Evolutionary conservation across 1,140 invertebrate species (phyloP), one percentile per base, ranked within the genome.

Genomic region (Drosophila melanica): DNA sequence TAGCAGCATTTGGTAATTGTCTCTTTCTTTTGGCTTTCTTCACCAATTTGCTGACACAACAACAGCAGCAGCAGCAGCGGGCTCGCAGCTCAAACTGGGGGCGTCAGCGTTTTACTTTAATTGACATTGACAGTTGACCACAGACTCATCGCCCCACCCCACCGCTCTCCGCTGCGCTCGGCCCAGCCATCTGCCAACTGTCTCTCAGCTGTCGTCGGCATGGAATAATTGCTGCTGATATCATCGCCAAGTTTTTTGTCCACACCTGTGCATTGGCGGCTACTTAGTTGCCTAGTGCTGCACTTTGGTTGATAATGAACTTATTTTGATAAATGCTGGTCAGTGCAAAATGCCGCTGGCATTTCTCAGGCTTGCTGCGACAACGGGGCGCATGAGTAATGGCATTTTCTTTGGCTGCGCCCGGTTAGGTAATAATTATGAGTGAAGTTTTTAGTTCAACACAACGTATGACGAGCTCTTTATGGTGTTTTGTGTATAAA

Each of bases 21-120:
- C 50, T 67, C 54, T 66, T 67, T 58, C 62, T 42, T 37, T 53
- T 60, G 33, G 72, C 79, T 87, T 86, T 86, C 78, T 87, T 87
- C 35, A 67, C 58, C 58, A 66, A 86, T 81, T 75, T 70, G 81
- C 81, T 87, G 81, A 85, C 78, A 87, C 81, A 87, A 85, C 77
- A 33, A 27, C 45, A 37, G 42, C 41, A n/a, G 41, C 76, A 72
- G 27, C 45, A 37, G 42, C 41, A n/a, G 41, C 76, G 76, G 27
- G 27, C 27, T 6, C 27, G 70, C 50, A 33, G 42, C 33, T 50
- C 69, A 45, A 77, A 73, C 47, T 58, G 74, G 45, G 65, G 82
- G 85, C 85, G 85, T 87, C 85, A 89, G 85, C 84, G 69, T 68
- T 87, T 87, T 84, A 59, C 55, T 64, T 70, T 67, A 87, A 87